Evolutionary conservation across 2,797 vertebrate genomes (phyloP), one percentile per base, ranked within the genome.

Genomic region (Poeciliopsis gracilis): DNA sequence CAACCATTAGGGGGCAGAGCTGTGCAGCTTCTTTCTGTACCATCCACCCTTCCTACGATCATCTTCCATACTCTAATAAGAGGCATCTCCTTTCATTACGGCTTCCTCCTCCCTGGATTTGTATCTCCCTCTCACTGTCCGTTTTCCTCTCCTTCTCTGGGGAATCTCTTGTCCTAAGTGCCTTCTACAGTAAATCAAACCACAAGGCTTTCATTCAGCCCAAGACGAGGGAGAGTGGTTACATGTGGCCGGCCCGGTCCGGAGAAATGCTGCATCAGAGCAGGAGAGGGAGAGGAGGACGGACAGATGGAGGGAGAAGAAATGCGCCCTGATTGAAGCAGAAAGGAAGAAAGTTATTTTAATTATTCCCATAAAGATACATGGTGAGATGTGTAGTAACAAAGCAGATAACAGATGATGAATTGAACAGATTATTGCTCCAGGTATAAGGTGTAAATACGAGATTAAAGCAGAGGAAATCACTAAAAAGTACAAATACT

Each of bases 181-280:
- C 93, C 88, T 93, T 89, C 84, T 94, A 93, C 94, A 92, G 94
- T 94, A 94, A 95, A 94, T 93, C 90, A 93, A 93, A 94, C 93
- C 94, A 28, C 94, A 95, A 89, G 83, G 92, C 92, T 90, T 93
- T 92, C 89, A 92, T 92, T 92, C 83, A 93, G 81, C 79, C 77
- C 25, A 72, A 84, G 84, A 89, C 61, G 74, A 75, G 87, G 72
- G 87, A 90, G 87, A 90, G 88, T 89, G 90, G 90, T 94, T 88
- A 90, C 87, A 87, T 89, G 74, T 84, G 78, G 70, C 43, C 82
- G 38, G 72, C 55, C 84, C 71, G 75, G 91, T 78, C 16, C 83
- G 83, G 69, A 76, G 82, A 87, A 85, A 89, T 86, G 87, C 61
- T 86, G 80, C 38, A 86, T 83, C 80, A 77, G 59, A 28, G 63